phyloP scores from a whole-genome alignment of 2,888 invertebrate genomes.

The Tanypteryx hageni region DNA sequence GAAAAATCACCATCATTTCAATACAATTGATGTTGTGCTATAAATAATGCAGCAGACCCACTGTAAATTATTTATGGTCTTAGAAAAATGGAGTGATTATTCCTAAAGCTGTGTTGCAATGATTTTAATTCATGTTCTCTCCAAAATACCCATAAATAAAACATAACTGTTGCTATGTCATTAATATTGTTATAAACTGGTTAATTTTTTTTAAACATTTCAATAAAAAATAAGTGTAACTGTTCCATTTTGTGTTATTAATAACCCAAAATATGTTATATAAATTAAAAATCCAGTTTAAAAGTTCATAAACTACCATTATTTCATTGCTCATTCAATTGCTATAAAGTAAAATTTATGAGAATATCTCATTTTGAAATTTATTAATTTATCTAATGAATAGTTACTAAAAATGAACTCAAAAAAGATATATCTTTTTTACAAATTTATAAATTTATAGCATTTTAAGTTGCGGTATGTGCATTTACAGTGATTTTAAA shows the following conservation, averaged over 20 bases:
- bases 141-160: constrained; percentile 36
- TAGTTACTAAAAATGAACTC: too few relatives aligned
- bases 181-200: constrained; percentile 48
- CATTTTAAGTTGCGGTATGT: too few relatives aligned
- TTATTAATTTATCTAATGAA: too few relatives aligned
- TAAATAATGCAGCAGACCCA: neutral
- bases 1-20: neutral
- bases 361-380: too few relatives aligned
- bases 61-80: constrained; percentile 1
- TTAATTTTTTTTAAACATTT: constrained; percentile 55
- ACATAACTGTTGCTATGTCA: constrained; percentile 51
- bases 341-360: neutral
- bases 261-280: neutral
- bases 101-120: constrained; percentile 20
- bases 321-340: neutral
- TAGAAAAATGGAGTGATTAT: constrained; percentile 7
- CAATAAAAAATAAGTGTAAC: constrained; percentile 59
- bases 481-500: too few relatives aligned
- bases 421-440: too few relatives aligned
- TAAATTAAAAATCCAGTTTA: neutral
- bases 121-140: constrained; percentile 28
- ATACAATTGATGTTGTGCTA: neutral
- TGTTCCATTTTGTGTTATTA: constrained; percentile 47
- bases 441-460: too few relatives aligned
- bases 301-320: neutral